Evolutionary conservation across 2,888 invertebrate genomes (phyloP).

Genomic region (Luperina testacea): DNA sequence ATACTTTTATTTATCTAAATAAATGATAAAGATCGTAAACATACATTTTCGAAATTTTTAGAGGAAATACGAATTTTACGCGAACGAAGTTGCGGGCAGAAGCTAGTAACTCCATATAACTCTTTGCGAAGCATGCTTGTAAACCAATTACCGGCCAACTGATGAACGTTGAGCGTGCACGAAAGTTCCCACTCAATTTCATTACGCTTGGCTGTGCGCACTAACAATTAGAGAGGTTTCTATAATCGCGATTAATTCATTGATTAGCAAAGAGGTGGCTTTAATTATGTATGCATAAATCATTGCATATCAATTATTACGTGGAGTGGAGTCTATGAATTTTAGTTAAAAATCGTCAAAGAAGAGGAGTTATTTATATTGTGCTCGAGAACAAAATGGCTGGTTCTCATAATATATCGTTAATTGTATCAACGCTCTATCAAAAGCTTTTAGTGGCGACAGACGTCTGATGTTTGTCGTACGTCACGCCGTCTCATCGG

Average conservation of each 20-base stretch:
- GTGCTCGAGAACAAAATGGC: not conserved
- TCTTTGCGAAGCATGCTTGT: slow-evolving; percentile 78
- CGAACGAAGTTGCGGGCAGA: too few relatives aligned
- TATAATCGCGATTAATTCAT: slow-evolving; percentile 76
- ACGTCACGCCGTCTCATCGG: slow-evolving; percentile 71
- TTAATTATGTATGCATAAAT: slow-evolving; percentile 45
- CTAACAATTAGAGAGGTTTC: slow-evolving; percentile 81
- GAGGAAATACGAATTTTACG: too few relatives aligned
- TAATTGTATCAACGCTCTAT: slow-evolving; percentile 33
- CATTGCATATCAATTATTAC: slow-evolving; percentile 40
- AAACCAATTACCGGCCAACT: slow-evolving; percentile 86
- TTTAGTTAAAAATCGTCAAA: not conserved
- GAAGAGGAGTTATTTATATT: not conserved
- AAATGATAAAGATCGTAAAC: too few relatives aligned
- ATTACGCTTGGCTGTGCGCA: slow-evolving; percentile 81
- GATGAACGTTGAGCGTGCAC: slow-evolving; percentile 83
- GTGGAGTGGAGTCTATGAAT: slow-evolving; percentile 21
- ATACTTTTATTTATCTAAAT: too few relatives aligned
- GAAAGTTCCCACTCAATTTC: slow-evolving; percentile 83
- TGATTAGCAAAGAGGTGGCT: slow-evolving; percentile 70
- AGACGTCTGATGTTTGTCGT: slow-evolving; percentile 77
- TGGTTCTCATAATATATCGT: slow-evolving; percentile 16
- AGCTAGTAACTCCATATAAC: slow-evolving; percentile 62
- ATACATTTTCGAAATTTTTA: too few relatives aligned
- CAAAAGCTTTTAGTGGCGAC: slow-evolving; percentile 76